Evolutionary conservation across 2,888 invertebrate species (phyloP).

Genomic region (Nematopogon swammerdamellus): DNA sequence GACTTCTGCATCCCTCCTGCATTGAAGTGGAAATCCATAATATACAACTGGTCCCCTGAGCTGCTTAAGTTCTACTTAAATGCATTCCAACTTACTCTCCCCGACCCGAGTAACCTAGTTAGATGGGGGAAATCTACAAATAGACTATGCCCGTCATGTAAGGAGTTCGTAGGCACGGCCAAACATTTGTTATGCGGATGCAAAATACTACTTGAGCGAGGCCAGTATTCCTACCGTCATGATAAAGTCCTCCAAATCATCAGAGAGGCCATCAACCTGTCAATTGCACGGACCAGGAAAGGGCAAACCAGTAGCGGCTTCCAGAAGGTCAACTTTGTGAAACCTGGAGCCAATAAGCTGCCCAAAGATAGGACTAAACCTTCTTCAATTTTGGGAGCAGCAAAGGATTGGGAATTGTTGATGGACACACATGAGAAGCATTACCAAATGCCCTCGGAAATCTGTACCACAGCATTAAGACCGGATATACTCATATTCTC

Average conservation of each 20-base stretch:
- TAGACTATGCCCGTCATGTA: not conserved
- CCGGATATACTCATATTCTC: not conserved
- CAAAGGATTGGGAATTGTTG: not conserved
- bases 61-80: too few species aligned
- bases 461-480: not conserved
- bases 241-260: slow-evolving; percentile 1
- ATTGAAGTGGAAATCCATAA: not conserved
- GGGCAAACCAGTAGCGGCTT: slow-evolving; percentile 1
- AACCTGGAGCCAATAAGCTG: not conserved
- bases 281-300: not conserved
- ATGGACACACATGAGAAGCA: not conserved
- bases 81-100: not conserved
- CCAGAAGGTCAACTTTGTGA: not conserved
- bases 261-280: not conserved
- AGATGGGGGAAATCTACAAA: slow-evolving; percentile 1
- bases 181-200: not conserved
- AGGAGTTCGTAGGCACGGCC: slow-evolving; percentile 1
- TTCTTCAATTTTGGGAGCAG: not conserved
- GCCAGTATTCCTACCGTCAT: slow-evolving; percentile 1
- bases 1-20: slow-evolving; percentile 1
- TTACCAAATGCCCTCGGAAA: not conserved
- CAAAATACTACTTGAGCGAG: slow-evolving; percentile 1
- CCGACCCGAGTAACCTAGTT: not conserved
- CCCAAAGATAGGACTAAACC: not conserved
- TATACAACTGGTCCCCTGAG: not conserved